Evolutionary conservation across 1,140 invertebrate species (phyloP), one percentile per base, ranked within the genome.

Genomic region (Episyrphus balteatus): DNA sequence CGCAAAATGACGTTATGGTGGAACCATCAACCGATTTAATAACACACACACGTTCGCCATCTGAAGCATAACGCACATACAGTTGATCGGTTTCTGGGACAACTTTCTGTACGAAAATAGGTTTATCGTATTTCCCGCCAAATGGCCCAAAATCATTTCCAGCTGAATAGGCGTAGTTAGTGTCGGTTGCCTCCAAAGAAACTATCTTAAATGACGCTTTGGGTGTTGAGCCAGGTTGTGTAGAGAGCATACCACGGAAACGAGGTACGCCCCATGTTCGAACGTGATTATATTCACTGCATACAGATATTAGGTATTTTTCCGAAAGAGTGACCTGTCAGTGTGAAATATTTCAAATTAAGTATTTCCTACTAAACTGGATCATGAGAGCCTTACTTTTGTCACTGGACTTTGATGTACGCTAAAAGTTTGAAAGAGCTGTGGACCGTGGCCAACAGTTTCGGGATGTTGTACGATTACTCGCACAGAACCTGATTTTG

Each of bases 381-480:
- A 36, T 12, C 5, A 40, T 10, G 3, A 8, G 30, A 31, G 18
- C 38, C n/a, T 51, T 75, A 88, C 86, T 75, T 95, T 95, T 15
- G 86, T 95, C 11, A 98, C 88, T 42, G 90, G 88, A 68, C 88
- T 93, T 62, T 94, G 86, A 70, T 98, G 95, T 0, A 98, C 95
- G 5, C 91, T 96, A 65, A 98, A 98, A 0, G 94, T 98, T 75
- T 98, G 94, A 71, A 98, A 97, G 11, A 98, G 72, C 68, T 98
- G 93, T 14, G 94, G 94, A 6, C 89, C 93, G 71, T 98, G 92
- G 0, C 94, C 94, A 10, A 97, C 93, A 1, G 94, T 98, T 72
- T 98, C 94, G 2, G 94, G 94, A 76, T 99, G 94, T 59, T 98
- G 95, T 0, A 98, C 94, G 49, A 98, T 98, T 0, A 99, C 92